Percentiles rank a stretch among this genome's conserved stretches.
These are phyloP conservation scores for Ferrisia virgata DNA, from an alignment of 2,888 invertebrate genomes.

Conservation along the genomic window DNA sequence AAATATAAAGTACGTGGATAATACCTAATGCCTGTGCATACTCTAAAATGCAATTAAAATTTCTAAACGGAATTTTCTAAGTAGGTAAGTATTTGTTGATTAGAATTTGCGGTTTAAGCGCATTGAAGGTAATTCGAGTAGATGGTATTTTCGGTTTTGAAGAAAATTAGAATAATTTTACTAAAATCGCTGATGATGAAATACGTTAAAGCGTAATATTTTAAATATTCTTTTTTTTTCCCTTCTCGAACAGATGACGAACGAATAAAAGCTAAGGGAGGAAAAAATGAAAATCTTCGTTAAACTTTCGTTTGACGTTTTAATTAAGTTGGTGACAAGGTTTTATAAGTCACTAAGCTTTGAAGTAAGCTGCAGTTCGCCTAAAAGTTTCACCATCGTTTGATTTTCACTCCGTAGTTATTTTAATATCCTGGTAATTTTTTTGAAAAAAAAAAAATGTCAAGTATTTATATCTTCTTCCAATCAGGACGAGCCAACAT, in stretches of 20 bases:
- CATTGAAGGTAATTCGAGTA: no score
- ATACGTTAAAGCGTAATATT: no score
- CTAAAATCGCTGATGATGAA: no score
- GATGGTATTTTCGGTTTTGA: no score
- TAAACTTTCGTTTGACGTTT: neutral
- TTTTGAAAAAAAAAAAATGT: no score
- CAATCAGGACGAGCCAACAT: neutral
- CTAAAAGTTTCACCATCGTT: neutral
- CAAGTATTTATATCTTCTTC: neutral
- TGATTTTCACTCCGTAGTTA: neutral
- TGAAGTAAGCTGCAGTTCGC: neutral
- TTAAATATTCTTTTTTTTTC: no score
- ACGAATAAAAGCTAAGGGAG: neutral
- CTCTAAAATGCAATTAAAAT: neutral
- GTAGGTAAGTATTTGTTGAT: no score
- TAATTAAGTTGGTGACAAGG: slow-evolving; percentile 10
- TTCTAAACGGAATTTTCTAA: neutral
- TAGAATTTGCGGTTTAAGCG: no score
- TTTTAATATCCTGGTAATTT: neutral
- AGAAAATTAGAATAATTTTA: no score
- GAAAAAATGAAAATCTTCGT: neutral
- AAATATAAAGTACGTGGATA: no score
- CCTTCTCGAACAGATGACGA: no score
- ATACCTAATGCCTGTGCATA: neutral
- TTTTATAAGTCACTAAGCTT: neutral